A percentile compares a stretch with the other conserved stretches of the same genome.
These are phyloP conservation scores for Diaperis boleti DNA, from an alignment of 2,888 invertebrate genomes.

Conservation along the genomic window DNA sequence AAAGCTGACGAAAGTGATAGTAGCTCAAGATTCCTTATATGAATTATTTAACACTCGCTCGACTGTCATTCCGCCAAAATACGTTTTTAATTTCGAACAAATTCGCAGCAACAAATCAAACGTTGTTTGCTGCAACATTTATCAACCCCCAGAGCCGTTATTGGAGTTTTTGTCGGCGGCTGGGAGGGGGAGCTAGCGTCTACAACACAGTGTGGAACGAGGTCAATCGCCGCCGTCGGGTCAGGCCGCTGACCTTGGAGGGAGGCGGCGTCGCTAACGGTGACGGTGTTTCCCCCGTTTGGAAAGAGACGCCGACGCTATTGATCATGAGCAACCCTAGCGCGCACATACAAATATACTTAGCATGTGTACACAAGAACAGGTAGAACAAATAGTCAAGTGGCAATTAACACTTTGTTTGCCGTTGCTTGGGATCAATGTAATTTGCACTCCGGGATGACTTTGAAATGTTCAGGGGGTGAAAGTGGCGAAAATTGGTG, in stretches of 20 bases:
- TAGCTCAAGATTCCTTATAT: background rate
- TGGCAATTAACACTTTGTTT: background rate
- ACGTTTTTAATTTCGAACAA: background rate
- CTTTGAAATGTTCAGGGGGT: no score
- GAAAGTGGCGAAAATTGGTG: no score
- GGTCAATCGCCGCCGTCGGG: conserved; percentile 63
- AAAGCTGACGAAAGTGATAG: conserved; percentile 2
- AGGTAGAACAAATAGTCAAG: conserved; percentile 11
- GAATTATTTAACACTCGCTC: background rate
- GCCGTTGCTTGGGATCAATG: no score
- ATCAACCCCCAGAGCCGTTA: background rate
- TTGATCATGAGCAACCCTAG: conserved; percentile 35
- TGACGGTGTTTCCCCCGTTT: conserved; percentile 28
- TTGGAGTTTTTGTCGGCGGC: background rate
- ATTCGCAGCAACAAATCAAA: background rate
- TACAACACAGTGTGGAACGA: conserved; percentile 58
- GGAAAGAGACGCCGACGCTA: conserved; percentile 30
- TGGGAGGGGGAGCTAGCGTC: conserved; percentile 47
- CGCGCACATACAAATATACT: conserved; percentile 4
- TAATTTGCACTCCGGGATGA: no score
- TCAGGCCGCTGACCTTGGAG: conserved; percentile 62
- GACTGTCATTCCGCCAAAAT: background rate
- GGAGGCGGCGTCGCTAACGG: conserved; percentile 44
- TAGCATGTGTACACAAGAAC: background rate
- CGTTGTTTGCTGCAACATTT: background rate